Percentiles rank a stretch among this genome's conserved stretches.
phyloP scores from a whole-genome alignment of 2,888 invertebrate species.

The Petrolisthes manimaculis region DNA sequence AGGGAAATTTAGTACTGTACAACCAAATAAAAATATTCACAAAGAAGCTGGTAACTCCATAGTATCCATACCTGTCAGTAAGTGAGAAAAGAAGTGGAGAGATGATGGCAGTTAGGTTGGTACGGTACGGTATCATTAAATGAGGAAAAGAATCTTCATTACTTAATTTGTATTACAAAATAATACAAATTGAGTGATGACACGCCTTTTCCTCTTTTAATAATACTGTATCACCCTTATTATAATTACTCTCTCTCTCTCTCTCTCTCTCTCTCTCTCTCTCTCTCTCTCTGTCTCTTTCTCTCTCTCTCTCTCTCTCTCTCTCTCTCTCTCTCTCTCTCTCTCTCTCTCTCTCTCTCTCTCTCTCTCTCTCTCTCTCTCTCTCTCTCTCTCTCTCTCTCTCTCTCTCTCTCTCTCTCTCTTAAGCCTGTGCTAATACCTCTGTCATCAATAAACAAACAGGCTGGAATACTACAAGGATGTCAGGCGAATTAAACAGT shows the following conservation, averaged over 20 bases:
- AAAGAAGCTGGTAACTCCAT: neutral
- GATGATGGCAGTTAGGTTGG: neutral
- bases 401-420: too few species aligned
- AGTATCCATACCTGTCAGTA: neutral
- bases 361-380: neutral
- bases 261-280: neutral
- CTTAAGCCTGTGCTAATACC: too few species aligned
- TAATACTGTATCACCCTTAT: neutral
- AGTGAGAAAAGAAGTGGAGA: neutral
- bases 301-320: neutral
- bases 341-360: neutral
- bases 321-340: neutral
- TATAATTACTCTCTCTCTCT: neutral
- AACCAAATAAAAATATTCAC: too few species aligned
- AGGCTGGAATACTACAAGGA: too few species aligned
- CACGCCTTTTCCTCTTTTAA: neutral
- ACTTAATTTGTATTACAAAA: too few species aligned
- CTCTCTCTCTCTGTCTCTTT: neutral
- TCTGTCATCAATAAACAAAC: too few species aligned
- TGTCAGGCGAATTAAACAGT: too few species aligned
- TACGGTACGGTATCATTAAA: too few species aligned
- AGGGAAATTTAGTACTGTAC: too few species aligned
- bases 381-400: slow-evolving; percentile 1
- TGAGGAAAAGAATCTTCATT: too few species aligned
- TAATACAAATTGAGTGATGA: too few species aligned